Evolutionary conservation across 30 jellyfish, hydroid and myxozoan species (phyloP).

Genomic region (Sanderia malayensis): DNA sequence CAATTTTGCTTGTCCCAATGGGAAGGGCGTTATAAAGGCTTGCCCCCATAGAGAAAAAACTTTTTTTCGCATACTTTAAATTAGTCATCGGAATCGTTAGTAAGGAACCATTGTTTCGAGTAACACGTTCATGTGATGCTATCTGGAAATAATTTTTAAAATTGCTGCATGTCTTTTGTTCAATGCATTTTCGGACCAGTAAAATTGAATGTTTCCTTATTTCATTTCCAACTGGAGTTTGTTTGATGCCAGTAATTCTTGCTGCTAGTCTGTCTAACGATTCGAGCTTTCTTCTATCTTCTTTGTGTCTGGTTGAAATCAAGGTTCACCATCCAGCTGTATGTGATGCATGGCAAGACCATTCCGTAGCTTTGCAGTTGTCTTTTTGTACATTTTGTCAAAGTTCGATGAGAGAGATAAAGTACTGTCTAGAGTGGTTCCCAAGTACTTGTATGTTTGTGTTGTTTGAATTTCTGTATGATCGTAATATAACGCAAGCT

Average conservation of each 20-base stretch:
- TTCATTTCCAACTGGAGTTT: conserved; percentile 29
- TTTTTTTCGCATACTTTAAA: conserved; percentile 23
- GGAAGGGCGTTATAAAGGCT: conserved; percentile 27
- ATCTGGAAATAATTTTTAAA: conserved; percentile 30
- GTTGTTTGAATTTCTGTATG: conserved; percentile 20
- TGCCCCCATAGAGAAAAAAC: conserved; percentile 44
- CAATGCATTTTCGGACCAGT: conserved; percentile 50
- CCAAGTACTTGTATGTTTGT: conserved; percentile 40
- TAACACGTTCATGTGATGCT: conserved; percentile 24
- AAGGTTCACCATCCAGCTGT: conserved; percentile 33
- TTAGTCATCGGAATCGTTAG: conserved; percentile 28
- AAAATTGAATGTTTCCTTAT: conserved; percentile 30
- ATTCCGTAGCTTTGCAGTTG: conserved; percentile 47
- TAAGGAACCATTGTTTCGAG: conserved; percentile 23
- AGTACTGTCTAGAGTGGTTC: conserved; percentile 38
- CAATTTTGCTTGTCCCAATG: conserved; percentile 14
- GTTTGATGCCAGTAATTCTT: conserved; percentile 34
- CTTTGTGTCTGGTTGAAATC: conserved; percentile 38
- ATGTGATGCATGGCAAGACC: conserved; percentile 17
- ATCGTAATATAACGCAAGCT: conserved; percentile 19
- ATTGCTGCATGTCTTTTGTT: conserved; percentile 25
- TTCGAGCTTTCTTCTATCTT: conserved; percentile 19
- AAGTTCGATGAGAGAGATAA: conserved; percentile 35
- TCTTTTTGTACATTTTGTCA: conserved; percentile 28
- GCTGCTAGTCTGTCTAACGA: conserved; percentile 45